phyloP scores from a whole-genome alignment of 2,797 vertebrate species.

The Siniperca undulata region DNA sequence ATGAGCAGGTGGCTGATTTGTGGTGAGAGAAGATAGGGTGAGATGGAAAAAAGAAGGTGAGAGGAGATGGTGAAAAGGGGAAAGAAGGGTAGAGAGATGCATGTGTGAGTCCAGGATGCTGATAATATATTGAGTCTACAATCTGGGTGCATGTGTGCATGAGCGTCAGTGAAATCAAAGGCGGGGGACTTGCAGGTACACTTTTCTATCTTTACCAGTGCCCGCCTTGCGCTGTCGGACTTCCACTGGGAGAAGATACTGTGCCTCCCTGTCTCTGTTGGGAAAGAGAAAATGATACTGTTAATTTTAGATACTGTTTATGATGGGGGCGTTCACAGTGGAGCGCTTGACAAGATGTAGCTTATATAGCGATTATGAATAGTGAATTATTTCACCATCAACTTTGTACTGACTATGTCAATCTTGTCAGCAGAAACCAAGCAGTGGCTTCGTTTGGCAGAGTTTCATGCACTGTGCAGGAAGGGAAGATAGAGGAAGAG shows the following conservation, averaged over 20 bases:
- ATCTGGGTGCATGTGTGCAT: not conserved
- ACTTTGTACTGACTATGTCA: constrained; percentile 20
- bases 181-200: constrained; percentile 34
- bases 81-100: constrained; percentile 17
- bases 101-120: constrained; percentile 23
- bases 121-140: constrained; percentile 32
- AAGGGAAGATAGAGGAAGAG: constrained; percentile 19
- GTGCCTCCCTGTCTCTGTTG: constrained; percentile 31
- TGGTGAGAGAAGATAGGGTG: constrained; percentile 38
- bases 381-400: constrained; percentile 46
- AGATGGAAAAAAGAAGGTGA: not conserved
- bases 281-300: constrained; percentile 58
- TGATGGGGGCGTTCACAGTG: constrained; percentile 48
- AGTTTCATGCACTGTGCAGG: constrained; percentile 18
- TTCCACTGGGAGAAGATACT: constrained; percentile 53
- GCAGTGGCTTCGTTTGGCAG: constrained; percentile 19
- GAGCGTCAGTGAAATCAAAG: constrained; percentile 47
- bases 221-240: constrained; percentile 36
- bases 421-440: constrained; percentile 32
- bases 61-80: constrained; percentile 16
- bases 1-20: constrained; percentile 78
- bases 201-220: constrained; percentile 36
- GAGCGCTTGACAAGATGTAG: constrained; percentile 34
- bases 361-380: constrained; percentile 12
- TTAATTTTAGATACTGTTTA: constrained; percentile 54